Evolutionary conservation across 2,797 vertebrate species (phyloP).

Genomic region (Glossophaga mutica): DNA sequence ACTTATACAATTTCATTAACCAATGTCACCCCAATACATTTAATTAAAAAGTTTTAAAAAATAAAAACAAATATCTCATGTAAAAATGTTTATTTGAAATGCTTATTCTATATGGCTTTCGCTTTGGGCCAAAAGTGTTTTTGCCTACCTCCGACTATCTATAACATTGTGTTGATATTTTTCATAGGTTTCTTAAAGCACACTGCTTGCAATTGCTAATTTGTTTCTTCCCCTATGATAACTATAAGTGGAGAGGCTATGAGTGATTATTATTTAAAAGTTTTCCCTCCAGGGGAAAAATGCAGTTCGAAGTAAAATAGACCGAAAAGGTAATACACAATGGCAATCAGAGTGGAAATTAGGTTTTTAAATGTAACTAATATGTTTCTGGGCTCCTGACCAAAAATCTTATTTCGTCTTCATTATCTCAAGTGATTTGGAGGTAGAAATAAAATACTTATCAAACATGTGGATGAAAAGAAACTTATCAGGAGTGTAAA

Average conservation of each 20-base stretch:
- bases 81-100: conserved; percentile 10
- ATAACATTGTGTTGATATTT: background rate
- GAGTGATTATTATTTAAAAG: background rate
- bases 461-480: background rate
- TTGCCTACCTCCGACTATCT: background rate
- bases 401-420: background rate
- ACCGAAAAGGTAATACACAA: background rate
- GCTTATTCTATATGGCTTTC: background rate
- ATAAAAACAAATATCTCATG: background rate
- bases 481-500: background rate
- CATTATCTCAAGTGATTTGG: background rate
- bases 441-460: conserved; percentile 7
- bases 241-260: background rate
- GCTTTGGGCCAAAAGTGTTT: background rate
- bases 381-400: background rate
- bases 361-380: background rate
- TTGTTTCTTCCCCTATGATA: background rate
- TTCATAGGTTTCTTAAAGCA: background rate
- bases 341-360: background rate
- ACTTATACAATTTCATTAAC: background rate
- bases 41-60: background rate
- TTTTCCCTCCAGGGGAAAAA: background rate
- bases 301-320: background rate
- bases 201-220: background rate
- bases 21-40: background rate